Percentiles rank a stretch among this genome's conserved stretches.
Conservation (phyloP, 2,888 invertebrate species). For the Orgyia antiqua region DNA sequence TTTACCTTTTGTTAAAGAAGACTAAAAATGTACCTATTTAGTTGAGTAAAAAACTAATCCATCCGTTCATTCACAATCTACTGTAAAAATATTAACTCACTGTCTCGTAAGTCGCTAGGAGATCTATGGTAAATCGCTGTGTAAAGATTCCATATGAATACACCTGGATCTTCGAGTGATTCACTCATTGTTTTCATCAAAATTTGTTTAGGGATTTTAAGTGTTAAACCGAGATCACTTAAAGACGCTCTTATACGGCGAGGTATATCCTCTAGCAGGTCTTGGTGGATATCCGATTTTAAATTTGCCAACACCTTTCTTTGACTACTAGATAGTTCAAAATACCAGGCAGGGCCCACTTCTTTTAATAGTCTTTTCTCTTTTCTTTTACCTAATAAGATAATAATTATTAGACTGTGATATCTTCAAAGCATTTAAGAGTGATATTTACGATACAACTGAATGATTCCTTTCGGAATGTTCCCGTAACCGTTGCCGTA, state of each 20-base stretch:
- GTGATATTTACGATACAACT: no score
- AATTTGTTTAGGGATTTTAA: slow-evolving; percentile 36
- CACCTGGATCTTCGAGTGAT: slow-evolving; percentile 51
- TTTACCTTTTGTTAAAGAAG: no score
- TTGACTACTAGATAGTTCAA: slow-evolving; percentile 52
- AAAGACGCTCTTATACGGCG: slow-evolving; percentile 43
- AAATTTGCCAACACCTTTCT: slow-evolving; percentile 39
- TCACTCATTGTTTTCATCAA: slow-evolving; percentile 51
- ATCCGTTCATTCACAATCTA: no score
- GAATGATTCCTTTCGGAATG: no score
- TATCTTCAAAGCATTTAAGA: no score
- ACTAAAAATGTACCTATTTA: no score
- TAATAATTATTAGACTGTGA: no score
- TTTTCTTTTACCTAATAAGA: slow-evolving; percentile 44
- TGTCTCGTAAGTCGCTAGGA: slow-evolving; percentile 43
- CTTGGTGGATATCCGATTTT: slow-evolving; percentile 55
- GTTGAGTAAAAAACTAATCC: no score
- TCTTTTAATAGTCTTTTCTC: slow-evolving; percentile 37
- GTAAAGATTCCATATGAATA: slow-evolving; percentile 68
- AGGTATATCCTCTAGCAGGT: slow-evolving; percentile 57
- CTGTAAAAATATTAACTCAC: no score
- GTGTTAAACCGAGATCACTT: slow-evolving; percentile 50
- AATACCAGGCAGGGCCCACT: slow-evolving; percentile 59
- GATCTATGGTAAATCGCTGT: slow-evolving; percentile 45
- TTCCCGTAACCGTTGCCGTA: no score